A percentile compares a stretch with the other conserved stretches of the same genome.
phyloP scores from a whole-genome alignment of 2,888 invertebrate species.

The Patella caerulea region DNA sequence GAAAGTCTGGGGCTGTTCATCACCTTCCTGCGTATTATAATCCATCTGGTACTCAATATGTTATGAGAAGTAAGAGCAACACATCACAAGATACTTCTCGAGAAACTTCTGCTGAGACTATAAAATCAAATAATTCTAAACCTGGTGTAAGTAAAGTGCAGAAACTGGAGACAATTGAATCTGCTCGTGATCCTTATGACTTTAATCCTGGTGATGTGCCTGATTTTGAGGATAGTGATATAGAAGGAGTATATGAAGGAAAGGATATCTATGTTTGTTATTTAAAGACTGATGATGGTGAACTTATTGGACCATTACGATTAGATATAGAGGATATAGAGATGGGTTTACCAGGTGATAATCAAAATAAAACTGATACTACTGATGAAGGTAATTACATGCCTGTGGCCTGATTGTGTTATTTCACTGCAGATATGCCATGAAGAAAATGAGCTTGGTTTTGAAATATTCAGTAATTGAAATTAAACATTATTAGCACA shows the following conservation, averaged over 20 bases:
- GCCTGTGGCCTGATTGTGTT: no score
- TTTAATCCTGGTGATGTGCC: constrained; percentile 24
- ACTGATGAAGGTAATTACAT: background rate
- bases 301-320: constrained; percentile 58
- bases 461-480: no score
- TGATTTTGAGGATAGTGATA: constrained; percentile 43
- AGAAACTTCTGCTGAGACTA: background rate
- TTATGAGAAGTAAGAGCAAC: constrained; percentile 1
- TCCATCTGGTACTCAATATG: background rate
- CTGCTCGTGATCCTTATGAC: background rate
- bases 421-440: no score
- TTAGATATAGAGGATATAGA: constrained; percentile 58
- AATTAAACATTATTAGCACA: no score
- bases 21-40: background rate
- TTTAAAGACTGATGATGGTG: constrained; percentile 58
- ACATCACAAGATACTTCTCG: background rate
- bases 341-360: constrained; percentile 36
- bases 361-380: no score
- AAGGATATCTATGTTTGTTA: constrained; percentile 59
- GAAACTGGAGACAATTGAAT: background rate
- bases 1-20: background rate
- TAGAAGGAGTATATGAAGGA: constrained; percentile 47
- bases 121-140: background rate
- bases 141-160: background rate
- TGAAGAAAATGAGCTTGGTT: no score